Base-by-base conservation (phyloP, 2,888 invertebrate species). In the Pandemis cinnamomeana region DNA sequence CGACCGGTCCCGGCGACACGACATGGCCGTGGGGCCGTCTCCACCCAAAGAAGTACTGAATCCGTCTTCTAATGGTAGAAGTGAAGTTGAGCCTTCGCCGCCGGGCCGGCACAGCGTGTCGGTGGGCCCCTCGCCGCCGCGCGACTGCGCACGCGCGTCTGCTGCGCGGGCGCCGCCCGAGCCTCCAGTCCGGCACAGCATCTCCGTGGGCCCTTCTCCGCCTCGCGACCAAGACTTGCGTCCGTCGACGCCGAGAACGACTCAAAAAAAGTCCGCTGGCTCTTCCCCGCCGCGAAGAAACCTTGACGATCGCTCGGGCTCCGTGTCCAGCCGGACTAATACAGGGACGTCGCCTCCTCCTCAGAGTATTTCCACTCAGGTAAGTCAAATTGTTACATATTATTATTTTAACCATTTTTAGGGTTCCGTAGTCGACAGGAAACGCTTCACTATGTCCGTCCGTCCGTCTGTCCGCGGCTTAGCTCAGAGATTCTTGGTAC, bases 341-440 rank as follows among this genome's bases (percentile, higher is more conserved):
- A 97, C 96, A 67, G 97, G 97, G 75, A 98, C 98, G 48, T 98
- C 97, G 48, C 98, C 98, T 61, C 97, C 97, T 48, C 98, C 98
- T 3, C 98, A 98, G 89, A 97, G 94, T 85, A 97, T 97, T 83
- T 97, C 98, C 42, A 98, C 98, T 41, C 98, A 98, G 95, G 97
- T 97, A 85, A 81, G 77, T n/a, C 5, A n/a, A 55, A 55, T 20
- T n/a, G 15, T 55, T 55, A 15, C 27, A 36, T 55, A 1, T 7
- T 11, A 48, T 10, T 10, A 5, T 46, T 46, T 46, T 46, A 46
- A 11, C 11, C 4, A 7, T 44, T 44, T 44, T 11, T 11, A 3
- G 11, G 27, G 27, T 36, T 36, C 27, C 27, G 27, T 36, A 11
- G 5, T 10, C 46, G 2, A 44, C 2, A 44, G 6, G 8, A 44